Percentiles rank a stretch among this genome's conserved stretches.
Evolutionary conservation across 2,888 invertebrate species (phyloP).

Genomic region (Corythucha ciliata): DNA sequence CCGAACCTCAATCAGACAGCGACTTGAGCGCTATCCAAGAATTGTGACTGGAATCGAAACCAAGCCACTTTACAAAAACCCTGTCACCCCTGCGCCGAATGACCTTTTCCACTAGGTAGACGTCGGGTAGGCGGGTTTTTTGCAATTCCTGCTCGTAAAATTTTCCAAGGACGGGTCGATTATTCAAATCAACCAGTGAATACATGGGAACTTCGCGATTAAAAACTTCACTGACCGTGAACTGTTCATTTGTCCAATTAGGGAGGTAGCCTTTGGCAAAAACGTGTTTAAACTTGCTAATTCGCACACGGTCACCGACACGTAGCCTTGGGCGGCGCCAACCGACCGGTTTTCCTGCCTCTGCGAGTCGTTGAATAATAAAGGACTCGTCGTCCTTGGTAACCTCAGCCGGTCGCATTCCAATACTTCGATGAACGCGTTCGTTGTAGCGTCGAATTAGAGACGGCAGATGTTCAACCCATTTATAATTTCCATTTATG

Average conservation of each 20-base stretch:
- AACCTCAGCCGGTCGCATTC: conserved; percentile 38
- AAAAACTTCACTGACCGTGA: conserved; percentile 36
- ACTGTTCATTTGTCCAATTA: conserved; percentile 40
- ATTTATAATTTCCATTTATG: conserved; percentile 26
- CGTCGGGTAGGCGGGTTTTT: conserved; percentile 33
- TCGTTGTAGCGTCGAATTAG: conserved; percentile 37
- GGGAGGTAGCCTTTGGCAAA: conserved; percentile 40
- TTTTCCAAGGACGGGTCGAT: conserved; percentile 32
- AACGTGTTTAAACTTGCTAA: conserved; percentile 37
- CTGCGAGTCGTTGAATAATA: conserved; percentile 12
- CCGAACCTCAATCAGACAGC: too few relatives aligned
- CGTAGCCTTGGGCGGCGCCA: conserved; percentile 37
- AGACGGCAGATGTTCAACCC: conserved; percentile 33
- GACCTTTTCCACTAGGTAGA: conserved; percentile 37
- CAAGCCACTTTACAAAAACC: conserved; percentile 35
- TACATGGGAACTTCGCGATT: conserved; percentile 27
- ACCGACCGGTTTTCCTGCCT: conserved; percentile 19
- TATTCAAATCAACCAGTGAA: background rate
- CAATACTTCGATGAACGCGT: conserved; percentile 39
- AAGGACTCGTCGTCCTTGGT: conserved; percentile 11
- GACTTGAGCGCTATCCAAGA: too few relatives aligned
- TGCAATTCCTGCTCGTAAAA: conserved; percentile 38
- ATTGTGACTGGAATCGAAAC: too few relatives aligned
- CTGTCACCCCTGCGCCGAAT: conserved; percentile 31
- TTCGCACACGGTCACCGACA: conserved; percentile 38